Base-by-base conservation (phyloP, 2,113 vertebrate species). In the Hippocampus comes region DNA sequence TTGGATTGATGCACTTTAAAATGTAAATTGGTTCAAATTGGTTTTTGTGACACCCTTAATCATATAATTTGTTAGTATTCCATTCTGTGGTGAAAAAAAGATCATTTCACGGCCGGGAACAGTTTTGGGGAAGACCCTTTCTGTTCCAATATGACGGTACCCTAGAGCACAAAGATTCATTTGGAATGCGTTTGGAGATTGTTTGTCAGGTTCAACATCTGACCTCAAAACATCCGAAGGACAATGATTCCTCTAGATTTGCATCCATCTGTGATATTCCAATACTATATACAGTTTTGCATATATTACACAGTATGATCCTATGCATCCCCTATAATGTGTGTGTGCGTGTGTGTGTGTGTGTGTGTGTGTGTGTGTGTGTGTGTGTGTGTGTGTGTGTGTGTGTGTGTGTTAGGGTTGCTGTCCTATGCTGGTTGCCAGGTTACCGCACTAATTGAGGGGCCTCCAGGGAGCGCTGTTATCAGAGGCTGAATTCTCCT, bases 401-500 rank as follows among this genome's bases (percentile, higher is more conserved):
- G 73, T 56, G 48, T 59, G 77, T 60, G 68, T 51, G 68, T 72
- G 70, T 76, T 73, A 81, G 82, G 90, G 89, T 86, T 82, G 87
- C 87, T 88, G 87, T 75, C 59, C 85, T 87, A 77, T 75, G 80
- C 84, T 51, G 84, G 93, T 94, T 94, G 93, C 93, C 88, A 89
- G 86, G 93, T 89, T 89, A 94, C 93, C 78, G 68, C 84, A 79
- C 89, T 93, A 92, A 93, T 91, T 89, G 84, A 91, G 85, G 78
- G 85, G 91, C 84, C 91, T 88, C 90, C 71, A 34, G 91, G 90
- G 93, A 91, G 77, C 53, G 55, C 76, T 85, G 82, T 82, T 89
- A 91, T 91, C 88, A 84, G 86, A 88, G 87, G 42, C 80, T 77
- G 80, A 87, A 82, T 82, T 78, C 86, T 80, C 72, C 61, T 81